Base-by-base conservation (phyloP, 2,797 vertebrate species). In the Manis crassicaudata region DNA sequence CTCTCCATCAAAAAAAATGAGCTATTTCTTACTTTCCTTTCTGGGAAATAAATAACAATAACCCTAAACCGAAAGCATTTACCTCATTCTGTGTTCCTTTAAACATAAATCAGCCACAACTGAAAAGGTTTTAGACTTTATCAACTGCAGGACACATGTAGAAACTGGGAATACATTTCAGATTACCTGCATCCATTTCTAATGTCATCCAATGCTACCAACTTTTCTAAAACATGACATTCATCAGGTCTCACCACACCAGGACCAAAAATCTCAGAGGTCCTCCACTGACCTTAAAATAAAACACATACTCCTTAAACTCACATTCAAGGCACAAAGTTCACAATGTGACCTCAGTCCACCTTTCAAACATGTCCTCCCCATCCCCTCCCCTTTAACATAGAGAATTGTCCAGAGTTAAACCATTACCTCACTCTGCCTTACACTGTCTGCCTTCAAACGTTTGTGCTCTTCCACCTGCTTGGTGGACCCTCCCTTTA, bases 21-120 rank as follows among this genome's bases (percentile, higher is more conserved):
- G 46, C 40, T 82, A 54, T 18, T 80, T 73, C 16, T n/a, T 81
- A 88, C 86, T 58, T 63, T 56, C 79, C 35, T 85, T 95, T 89
- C 76, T 80, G 60, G 29, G 13, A 97, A 80, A 73, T n/a, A 25
- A 37, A 40, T 32, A 90, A 37, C 13, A 85, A 88, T 56, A 93
- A 46, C 21, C 2, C 60, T 75, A 32, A 37, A 67, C n/a, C 70
- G 21, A 46, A 95, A 79, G 82, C 25, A 94, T 52, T 65, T 60
- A 37, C 27, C 29, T 43, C 13, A 72, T 63, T 88, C 35, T 75
- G 21, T 62, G 3, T 72, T 23, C 12, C 10, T 58, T n/a, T 76
- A 63, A 80, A 77, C 23, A 85, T 72, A 68, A 88, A 50, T 54
- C 7, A 40, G 40, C 35, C 72, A 85, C 20, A n/a, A 23, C 3